Evolutionary conservation across 2,797 vertebrate genomes (phyloP), one percentile per base, ranked within the genome.

Genomic region (Anableps anableps): DNA sequence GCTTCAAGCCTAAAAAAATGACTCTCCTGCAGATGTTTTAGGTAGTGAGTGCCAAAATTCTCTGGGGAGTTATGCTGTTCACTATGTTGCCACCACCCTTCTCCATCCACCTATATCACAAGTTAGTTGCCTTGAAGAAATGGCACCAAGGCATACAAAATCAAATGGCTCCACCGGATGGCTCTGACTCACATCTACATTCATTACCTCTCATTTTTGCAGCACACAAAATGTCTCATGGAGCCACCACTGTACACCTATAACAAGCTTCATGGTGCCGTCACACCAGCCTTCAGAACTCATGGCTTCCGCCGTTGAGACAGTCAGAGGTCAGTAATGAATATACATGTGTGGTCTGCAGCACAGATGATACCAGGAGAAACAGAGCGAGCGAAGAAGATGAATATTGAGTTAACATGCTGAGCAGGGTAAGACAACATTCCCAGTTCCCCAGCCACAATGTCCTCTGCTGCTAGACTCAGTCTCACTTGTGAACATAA

Each of bases 261-360:
- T 86, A 85, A 88, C 73, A 66, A 88, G 88, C 85, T 82, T 85
- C 85, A 62, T 72, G 53, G 89, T 78, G 86, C 85, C 76, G 47
- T 83, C 88, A 82, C 82, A 79, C 76, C 45, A 64, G 88, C 89
- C 91, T 88, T 86, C 87, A 19, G 88, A 88, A 85, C 86, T 80
- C 76, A 13, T 74, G 76, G 80, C 91, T 84, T 89, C 83, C 84
- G 74, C 48, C 74, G 87, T 70, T 80, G 82, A 91, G 91, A 87
- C 90, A 88, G 87, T 88, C 93, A 88, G 94, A 93, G 91, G 92
- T 94, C 93, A 93, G 88, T 91, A 86, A 94, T 95, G 93, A 95
- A 94, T 94, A 94, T 91, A 95, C 93, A 93, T 94, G 93, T 93
- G 89, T 86, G 90, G 88, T 92, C 84, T 89, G 86, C 85, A 89